Percentiles rank a stretch among this genome's conserved stretches.
Evolutionary conservation across 1,140 invertebrate species (phyloP).

Genomic region (Drosophila leontia): DNA sequence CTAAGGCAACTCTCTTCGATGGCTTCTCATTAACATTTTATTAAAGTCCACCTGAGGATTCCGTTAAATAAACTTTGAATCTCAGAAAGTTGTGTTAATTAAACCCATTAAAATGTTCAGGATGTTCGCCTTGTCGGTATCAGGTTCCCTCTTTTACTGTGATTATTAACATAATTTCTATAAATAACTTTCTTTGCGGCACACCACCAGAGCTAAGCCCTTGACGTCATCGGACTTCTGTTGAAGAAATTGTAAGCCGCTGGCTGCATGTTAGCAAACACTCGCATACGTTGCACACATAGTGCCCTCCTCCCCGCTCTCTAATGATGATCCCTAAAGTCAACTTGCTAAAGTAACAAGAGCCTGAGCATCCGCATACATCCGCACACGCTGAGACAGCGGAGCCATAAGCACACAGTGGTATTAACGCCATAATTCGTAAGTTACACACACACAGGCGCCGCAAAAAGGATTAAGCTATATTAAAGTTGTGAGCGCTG

Average conservation of each 20-base stretch:
- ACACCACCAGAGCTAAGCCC: conserved; percentile 7
- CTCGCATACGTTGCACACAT: background rate
- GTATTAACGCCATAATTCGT: conserved; percentile 80
- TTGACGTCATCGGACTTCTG: conserved; percentile 38
- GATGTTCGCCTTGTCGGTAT: background rate
- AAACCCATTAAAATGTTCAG: background rate
- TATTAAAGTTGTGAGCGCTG: conserved; percentile 76
- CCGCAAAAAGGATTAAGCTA: conserved; percentile 73
- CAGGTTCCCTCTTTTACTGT: background rate
- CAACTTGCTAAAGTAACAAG: conserved; percentile 78
- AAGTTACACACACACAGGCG: conserved; percentile 58
- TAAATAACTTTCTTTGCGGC: conserved; percentile 47
- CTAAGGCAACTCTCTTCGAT: no score
- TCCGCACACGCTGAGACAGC: conserved; percentile 5
- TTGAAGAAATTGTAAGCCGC: conserved; percentile 37
- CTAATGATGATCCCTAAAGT: conserved; percentile 81
- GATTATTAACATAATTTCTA: conserved; percentile 43
- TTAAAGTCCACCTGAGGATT: no score
- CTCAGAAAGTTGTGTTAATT: background rate
- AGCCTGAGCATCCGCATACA: conserved; percentile 29
- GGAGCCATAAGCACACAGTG: conserved; percentile 69
- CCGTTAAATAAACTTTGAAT: background rate
- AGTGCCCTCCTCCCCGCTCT: background rate
- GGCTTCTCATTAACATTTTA: conserved; percentile 1
- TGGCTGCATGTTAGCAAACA: conserved; percentile 31